A percentile compares a stretch with the other conserved stretches of the same genome.
Conservation (phyloP, 1,140 invertebrate genomes). For the Drosophila busckii region DNA sequence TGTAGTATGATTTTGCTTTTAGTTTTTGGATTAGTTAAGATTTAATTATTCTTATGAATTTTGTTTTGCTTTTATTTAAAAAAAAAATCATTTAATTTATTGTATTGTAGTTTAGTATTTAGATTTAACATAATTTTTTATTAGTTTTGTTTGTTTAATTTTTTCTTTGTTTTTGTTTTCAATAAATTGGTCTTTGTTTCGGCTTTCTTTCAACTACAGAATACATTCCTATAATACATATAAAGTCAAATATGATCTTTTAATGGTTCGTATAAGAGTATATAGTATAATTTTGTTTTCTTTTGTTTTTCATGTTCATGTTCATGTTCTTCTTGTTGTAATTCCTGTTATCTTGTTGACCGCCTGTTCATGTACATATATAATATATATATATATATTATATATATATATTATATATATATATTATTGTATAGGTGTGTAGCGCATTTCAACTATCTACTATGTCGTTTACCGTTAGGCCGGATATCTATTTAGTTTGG, state of each 20-base stretch:
- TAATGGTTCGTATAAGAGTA: conserved; percentile 33
- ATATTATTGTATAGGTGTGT: conserved; percentile 23
- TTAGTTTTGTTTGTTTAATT: conserved; percentile 10
- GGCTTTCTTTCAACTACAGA: conserved; percentile 64
- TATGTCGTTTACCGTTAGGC: conserved; percentile 8
- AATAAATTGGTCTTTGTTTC: conserved; percentile 78
- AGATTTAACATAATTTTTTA: conserved; percentile 66
- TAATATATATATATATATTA: conserved; percentile 6
- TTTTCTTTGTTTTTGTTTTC: conserved; percentile 37
- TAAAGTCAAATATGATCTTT: conserved; percentile 73
- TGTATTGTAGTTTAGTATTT: conserved; percentile 54
- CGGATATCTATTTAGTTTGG: conserved; percentile 12
- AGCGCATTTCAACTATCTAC: conserved; percentile 19
- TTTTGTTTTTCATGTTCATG: conserved; percentile 1
- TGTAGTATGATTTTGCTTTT: conserved; percentile 23
- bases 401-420: conserved; percentile 28
- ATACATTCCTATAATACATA: conserved; percentile 72
- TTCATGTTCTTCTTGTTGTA: conserved; percentile 22
- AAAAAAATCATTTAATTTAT: conserved; percentile 40
- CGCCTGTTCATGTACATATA: conserved; percentile 44
- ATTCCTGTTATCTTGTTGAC: no score
- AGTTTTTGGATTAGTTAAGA: conserved; percentile 28
- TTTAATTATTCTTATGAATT: conserved; percentile 27
- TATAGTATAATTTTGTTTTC: conserved; percentile 12
- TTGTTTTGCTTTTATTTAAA: conserved; percentile 36